These are phyloP conservation scores for Percopsis omiscomaycus DNA, from an alignment of 2,797 vertebrate genomes.

Conservation along the genomic window DNA sequence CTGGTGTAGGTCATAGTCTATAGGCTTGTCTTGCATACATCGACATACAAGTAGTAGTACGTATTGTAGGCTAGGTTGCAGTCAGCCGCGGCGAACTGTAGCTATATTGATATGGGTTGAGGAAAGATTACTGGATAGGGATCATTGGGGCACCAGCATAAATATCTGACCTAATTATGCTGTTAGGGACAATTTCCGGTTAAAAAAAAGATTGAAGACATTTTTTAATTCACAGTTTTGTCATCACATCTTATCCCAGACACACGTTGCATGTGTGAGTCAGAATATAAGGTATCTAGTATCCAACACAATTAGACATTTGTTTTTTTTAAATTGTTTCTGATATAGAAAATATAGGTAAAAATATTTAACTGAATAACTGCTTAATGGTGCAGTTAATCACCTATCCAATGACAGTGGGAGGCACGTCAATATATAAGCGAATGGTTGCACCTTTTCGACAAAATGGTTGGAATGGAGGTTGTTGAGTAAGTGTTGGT, in stretches of 20 bases:
- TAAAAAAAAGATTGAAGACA: constrained; percentile 39
- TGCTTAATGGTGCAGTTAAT: no score
- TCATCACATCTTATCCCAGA: constrained; percentile 40
- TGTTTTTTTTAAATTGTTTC: no score
- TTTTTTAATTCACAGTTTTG: constrained; percentile 44
- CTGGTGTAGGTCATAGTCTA: background rate
- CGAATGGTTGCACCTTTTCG: no score
- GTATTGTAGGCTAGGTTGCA: no score
- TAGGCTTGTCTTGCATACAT: constrained; percentile 2
- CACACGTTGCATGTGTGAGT: constrained; percentile 9
- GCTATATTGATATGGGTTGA: constrained; percentile 5
- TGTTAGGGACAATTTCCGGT: constrained; percentile 40
- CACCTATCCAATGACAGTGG: no score
- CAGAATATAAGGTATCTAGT: no score
- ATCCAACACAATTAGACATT: no score
- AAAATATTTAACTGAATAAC: no score
- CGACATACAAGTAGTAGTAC: constrained; percentile 21
- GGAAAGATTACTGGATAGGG: constrained; percentile 1
- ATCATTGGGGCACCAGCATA: constrained; percentile 26
- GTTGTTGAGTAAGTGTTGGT: no score
- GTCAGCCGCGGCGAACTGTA: background rate
- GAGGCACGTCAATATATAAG: no score
- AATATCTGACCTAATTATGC: constrained; percentile 48
- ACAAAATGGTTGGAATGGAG: no score
- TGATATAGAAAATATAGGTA: no score